phyloP scores from a whole-genome alignment of 1,140 invertebrate species.

The Heliconius hermathena region DNA sequence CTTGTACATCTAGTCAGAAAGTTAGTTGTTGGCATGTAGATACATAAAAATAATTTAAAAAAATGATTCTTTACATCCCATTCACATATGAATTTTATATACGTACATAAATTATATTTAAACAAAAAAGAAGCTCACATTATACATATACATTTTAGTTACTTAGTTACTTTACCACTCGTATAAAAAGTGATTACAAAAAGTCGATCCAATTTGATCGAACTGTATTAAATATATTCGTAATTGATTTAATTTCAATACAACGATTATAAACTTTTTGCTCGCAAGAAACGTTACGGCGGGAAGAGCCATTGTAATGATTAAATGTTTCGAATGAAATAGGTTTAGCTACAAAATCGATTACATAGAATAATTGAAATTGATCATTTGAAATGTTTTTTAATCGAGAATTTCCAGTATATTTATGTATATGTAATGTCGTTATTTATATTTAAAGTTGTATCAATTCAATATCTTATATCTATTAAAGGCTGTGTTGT shows the following conservation, averaged over 20 bases:
- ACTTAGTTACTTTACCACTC: neutral
- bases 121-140: neutral
- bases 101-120: neutral
- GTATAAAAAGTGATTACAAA: conserved; percentile 1
- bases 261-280: conserved; percentile 12
- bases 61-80: neutral
- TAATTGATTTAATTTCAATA: conserved; percentile 12
- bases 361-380: conserved; percentile 4
- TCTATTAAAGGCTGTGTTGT: neutral
- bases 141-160: neutral
- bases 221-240: conserved; percentile 11
- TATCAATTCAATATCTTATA: neutral
- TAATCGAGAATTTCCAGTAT: neutral
- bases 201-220: neutral
- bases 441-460: neutral
- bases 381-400: neutral
- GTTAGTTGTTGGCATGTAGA: neutral
- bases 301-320: conserved; percentile 15
- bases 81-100: neutral
- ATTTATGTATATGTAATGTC: neutral
- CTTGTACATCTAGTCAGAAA: neutral
- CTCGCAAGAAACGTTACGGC: conserved; percentile 9
- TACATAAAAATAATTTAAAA: neutral
- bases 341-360: conserved; percentile 14
- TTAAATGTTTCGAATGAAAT: conserved; percentile 8